Conservation (phyloP, 2,888 invertebrate genomes). For the Ectemnius continuus region DNA sequence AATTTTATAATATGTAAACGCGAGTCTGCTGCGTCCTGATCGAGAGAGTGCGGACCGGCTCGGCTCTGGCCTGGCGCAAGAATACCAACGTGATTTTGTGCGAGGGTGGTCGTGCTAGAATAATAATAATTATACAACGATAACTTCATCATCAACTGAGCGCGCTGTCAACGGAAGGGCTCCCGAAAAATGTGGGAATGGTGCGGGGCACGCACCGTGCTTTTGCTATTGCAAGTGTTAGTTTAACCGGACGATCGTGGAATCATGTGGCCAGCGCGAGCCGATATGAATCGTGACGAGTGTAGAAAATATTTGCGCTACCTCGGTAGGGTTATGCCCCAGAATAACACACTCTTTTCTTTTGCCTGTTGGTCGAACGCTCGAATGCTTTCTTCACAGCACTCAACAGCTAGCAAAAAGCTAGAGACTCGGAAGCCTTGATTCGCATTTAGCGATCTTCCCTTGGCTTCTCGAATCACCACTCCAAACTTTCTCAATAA, state of each 20-base stretch:
- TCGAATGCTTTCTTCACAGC: slow-evolving; percentile 10
- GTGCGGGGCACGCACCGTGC: slow-evolving; percentile 29
- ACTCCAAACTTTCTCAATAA: no score
- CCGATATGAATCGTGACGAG: slow-evolving; percentile 93
- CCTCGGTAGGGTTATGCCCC: slow-evolving; percentile 83
- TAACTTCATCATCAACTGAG: slow-evolving; percentile 63
- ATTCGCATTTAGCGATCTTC: no score
- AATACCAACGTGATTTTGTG: no score
- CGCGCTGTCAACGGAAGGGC: slow-evolving; percentile 66
- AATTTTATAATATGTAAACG: no score
- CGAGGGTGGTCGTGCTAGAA: not conserved
- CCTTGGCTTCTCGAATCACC: no score
- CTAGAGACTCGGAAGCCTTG: no score
- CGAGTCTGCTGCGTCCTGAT: no score
- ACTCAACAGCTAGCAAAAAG: no score
- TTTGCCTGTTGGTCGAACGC: slow-evolving; percentile 8
- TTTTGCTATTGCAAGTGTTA: slow-evolving; percentile 29
- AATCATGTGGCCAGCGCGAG: slow-evolving; percentile 84
- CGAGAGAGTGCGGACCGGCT: no score
- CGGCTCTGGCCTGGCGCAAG: no score
- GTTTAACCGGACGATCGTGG: slow-evolving; percentile 37
- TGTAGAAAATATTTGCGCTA: slow-evolving; percentile 92
- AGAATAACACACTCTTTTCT: slow-evolving; percentile 31
- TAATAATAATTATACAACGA: slow-evolving; percentile 30
- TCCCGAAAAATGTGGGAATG: slow-evolving; percentile 57